phyloP scores from a whole-genome alignment of 2,113 vertebrate species.

The Corydoras maculifer region DNA sequence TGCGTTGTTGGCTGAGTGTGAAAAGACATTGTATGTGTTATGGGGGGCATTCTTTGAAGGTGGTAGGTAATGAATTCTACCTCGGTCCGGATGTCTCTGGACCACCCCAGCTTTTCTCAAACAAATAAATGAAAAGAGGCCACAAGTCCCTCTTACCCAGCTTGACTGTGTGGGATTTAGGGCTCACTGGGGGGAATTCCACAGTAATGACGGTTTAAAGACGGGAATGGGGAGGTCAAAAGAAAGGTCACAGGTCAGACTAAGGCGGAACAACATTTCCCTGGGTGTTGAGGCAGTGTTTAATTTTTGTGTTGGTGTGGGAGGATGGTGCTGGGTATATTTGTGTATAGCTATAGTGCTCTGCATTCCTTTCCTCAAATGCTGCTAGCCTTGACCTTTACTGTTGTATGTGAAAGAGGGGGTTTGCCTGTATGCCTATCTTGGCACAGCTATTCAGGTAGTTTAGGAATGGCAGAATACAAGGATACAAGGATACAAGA shows the following conservation, averaged over 20 bases:
- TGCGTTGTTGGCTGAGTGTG: constrained; percentile 47
- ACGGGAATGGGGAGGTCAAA: constrained; percentile 58
- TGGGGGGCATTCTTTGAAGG: constrained; percentile 34
- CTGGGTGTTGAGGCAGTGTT: constrained; percentile 35
- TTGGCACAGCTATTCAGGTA: too few relatives aligned
- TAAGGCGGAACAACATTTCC: constrained; percentile 41
- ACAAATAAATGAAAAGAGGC: constrained; percentile 76
- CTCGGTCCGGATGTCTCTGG: constrained; percentile 59
- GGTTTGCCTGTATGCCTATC: constrained; percentile 5
- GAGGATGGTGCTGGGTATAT: not conserved
- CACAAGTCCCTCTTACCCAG: constrained; percentile 63
- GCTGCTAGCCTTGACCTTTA: constrained; percentile 6
- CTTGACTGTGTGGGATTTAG: constrained; percentile 55
- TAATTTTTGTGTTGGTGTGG: constrained; percentile 5
- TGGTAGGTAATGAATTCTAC: constrained; percentile 55
- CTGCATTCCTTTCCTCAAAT: constrained; percentile 1
- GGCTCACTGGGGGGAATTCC: constrained; percentile 69
- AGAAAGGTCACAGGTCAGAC: constrained; percentile 52
- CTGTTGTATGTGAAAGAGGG: not conserved
- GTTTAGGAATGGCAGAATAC: too few relatives aligned
- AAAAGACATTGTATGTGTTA: constrained; percentile 22
- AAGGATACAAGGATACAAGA: too few relatives aligned
- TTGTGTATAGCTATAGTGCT: constrained; percentile 2
- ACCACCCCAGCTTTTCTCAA: constrained; percentile 76
- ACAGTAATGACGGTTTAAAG: constrained; percentile 78